phyloP scores from a whole-genome alignment of 2,113 vertebrate species.

The Nanger granti region DNA sequence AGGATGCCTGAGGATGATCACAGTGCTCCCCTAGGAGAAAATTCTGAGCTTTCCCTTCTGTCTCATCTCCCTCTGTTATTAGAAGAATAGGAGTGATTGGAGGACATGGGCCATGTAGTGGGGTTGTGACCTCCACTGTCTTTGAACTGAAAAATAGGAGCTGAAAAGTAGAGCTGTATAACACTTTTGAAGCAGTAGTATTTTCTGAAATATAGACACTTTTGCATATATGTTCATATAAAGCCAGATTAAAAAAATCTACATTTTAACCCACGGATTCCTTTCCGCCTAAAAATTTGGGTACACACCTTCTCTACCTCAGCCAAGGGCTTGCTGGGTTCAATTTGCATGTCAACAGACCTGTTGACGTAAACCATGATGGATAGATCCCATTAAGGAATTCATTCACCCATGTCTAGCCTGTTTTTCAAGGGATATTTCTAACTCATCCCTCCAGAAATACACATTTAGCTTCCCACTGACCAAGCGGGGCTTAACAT shows the following conservation, averaged over 20 bases:
- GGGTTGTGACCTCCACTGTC: not conserved
- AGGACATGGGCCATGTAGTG: not conserved
- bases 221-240: not conserved
- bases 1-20: slow-evolving; percentile 42
- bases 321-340: not conserved
- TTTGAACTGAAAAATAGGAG: not conserved
- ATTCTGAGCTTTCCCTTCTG: not conserved
- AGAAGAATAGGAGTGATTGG: slow-evolving; percentile 14
- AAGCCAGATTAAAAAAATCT: not conserved
- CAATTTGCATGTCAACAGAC: not conserved
- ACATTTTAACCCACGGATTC: not conserved
- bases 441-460: not conserved
- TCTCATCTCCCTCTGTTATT: not conserved
- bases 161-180: not conserved
- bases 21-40: not conserved
- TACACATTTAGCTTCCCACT: not conserved
- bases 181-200: not conserved
- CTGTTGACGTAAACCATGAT: not conserved
- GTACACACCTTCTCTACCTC: not conserved
- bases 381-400: not conserved
- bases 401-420: not conserved
- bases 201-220: not conserved
- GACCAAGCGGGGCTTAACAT: not conserved
- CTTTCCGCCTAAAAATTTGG: not conserved
- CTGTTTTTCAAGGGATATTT: not conserved